Evolutionary conservation across 1,140 invertebrate genomes (phyloP).

Genomic region (Micrasema minimum): DNA sequence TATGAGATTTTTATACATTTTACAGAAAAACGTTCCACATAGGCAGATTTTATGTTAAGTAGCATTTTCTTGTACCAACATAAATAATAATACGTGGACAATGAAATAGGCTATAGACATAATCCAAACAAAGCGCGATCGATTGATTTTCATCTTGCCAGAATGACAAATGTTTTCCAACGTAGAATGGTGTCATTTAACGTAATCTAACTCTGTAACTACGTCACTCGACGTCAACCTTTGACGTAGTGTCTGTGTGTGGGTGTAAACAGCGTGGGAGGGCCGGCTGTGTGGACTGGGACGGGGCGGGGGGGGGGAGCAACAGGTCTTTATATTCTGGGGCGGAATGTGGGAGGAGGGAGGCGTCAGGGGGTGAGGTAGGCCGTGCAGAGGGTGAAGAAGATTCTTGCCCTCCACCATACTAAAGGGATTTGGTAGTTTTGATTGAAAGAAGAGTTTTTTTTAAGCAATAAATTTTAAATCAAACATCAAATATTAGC

Average conservation of each 20-base stretch:
- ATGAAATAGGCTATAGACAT: background rate
- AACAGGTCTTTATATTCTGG: background rate
- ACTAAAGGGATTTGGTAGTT: background rate
- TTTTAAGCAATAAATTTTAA: background rate
- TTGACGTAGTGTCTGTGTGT: background rate
- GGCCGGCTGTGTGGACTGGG: background rate
- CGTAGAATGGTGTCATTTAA: background rate
- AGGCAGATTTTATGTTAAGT: too few relatives aligned
- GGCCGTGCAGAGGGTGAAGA: background rate
- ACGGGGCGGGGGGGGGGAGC: background rate
- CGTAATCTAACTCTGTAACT: background rate
- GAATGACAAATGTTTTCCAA: background rate
- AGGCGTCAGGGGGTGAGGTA: background rate
- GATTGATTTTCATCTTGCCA: background rate
- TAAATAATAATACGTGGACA: background rate
- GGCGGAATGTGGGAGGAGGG: background rate
- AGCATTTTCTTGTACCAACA: too few relatives aligned
- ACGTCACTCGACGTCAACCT: slow-evolving; percentile 6
- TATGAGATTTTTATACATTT: too few relatives aligned
- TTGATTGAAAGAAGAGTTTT: background rate
- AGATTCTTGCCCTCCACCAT: slow-evolving; percentile 3
- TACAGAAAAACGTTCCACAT: too few relatives aligned
- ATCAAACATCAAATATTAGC: background rate
- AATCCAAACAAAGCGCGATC: background rate
- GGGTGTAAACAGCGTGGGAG: background rate